Percentiles rank a stretch among this genome's conserved stretches.
Conservation (phyloP, 1,140 invertebrate species). For the Achroia grisella region DNA sequence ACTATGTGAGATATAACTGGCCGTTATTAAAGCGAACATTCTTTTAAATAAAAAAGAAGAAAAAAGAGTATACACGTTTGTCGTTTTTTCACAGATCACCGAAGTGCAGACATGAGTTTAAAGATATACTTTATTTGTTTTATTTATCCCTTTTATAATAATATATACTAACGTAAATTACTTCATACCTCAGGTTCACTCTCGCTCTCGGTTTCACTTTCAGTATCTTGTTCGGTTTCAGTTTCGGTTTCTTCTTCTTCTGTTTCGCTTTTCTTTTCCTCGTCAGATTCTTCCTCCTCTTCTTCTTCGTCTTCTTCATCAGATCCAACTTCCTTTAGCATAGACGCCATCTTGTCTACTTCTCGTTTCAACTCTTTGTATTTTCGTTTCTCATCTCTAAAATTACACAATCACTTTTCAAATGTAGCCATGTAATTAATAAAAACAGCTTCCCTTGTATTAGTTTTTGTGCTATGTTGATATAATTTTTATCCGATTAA, state of each 20-base stretch:
- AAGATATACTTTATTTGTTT: too few species aligned
- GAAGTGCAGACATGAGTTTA: too few species aligned
- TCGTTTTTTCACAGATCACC: too few species aligned
- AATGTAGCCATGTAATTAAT: too few species aligned
- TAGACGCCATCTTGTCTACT: conserved; percentile 90
- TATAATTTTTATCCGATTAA: too few species aligned
- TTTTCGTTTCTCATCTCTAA: conserved; percentile 82
- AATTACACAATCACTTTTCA: conserved; percentile 11
- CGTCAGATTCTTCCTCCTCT: conserved; percentile 78
- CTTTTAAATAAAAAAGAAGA: too few species aligned
- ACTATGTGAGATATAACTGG: too few species aligned
- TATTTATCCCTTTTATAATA: neutral
- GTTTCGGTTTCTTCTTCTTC: conserved; percentile 78
- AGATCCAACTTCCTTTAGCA: conserved; percentile 86
- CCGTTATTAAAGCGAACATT: too few species aligned
- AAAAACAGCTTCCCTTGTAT: too few species aligned
- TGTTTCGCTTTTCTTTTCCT: conserved; percentile 77
- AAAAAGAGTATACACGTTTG: too few species aligned
- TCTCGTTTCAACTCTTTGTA: conserved; percentile 87
- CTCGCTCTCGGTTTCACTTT: conserved; percentile 77
- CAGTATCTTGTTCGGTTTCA: conserved; percentile 75
- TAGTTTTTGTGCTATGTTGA: too few species aligned
- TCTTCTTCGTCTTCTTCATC: conserved; percentile 81
- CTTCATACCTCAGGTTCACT: conserved; percentile 76
- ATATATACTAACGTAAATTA: neutral